Evolutionary conservation across 2,888 invertebrate genomes (phyloP), one percentile per base, ranked within the genome.

Genomic region (Portevinia maculata): DNA sequence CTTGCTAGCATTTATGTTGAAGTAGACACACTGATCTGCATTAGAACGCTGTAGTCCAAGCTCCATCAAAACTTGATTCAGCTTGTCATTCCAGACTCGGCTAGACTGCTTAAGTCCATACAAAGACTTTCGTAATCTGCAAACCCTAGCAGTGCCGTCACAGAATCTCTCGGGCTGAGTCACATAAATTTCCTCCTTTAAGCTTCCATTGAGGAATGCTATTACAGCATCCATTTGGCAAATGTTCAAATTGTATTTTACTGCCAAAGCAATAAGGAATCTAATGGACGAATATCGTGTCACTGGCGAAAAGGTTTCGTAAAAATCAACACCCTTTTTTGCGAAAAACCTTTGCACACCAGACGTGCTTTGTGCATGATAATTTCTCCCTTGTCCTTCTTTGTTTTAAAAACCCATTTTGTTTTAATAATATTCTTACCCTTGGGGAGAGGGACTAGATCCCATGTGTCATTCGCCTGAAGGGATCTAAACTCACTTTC

Each of bases 111-210:
- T 65, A 4, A 65, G 53, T 8, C 53, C 65, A 15, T 62, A 62
- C 21, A 62, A 15, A 9, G 48, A 34, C 34, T 48, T 62, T 6
- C 24, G 19, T 3, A 79, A 39, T 13, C 60, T 76, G 11, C 67
- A 84, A 8, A 60, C 57, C 24, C 52, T 44, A 2, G 19, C 39
- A 32, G 60, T 37, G 6, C 21, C 48, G 46, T 78, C 84, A 6
- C 64, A 37, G 39, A 79, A 85, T 24, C 74, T 79, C 28, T 85
- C 70, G n/a, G 78, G 85, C 50, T 86, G 81, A 9, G 44, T 9
- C 59, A 86, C 84, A 59, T 28, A 84, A 8, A 83, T 70, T 17
- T 81, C 75, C n/a, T 83, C 76, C 13, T 78, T 46, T 9, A 84
- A 19, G 7, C 67, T 57, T 2, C 73, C 84, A 15, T 85, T 59